phyloP scores from a whole-genome alignment of 2,797 vertebrate species.

The Odontamblyopus rebecca region DNA sequence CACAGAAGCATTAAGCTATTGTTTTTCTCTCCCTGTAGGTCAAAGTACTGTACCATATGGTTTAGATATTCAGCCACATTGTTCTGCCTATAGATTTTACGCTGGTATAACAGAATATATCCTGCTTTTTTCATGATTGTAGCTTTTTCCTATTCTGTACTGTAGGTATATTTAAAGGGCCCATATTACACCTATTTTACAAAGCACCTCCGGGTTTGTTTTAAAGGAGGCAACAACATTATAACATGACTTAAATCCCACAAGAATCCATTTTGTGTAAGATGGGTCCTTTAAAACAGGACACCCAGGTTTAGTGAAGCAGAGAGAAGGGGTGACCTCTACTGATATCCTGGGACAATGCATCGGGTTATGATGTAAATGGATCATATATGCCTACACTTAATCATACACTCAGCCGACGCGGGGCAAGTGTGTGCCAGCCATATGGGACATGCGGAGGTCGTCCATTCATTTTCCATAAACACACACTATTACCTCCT shows the following conservation, averaged over 20 bases:
- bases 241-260: too few relatives aligned
- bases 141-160: neutral
- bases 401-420: conserved; percentile 50
- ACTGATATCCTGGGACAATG: conserved; percentile 46
- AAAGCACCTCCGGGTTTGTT: too few relatives aligned
- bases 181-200: too few relatives aligned
- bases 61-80: conserved; percentile 4
- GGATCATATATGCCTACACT: conserved; percentile 50
- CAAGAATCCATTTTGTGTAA: too few relatives aligned
- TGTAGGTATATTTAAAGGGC: neutral
- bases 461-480: conserved; percentile 59
- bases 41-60: conserved; percentile 5
- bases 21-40: conserved; percentile 1
- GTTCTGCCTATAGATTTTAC: neutral
- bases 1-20: conserved; percentile 5
- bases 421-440: conserved; percentile 15
- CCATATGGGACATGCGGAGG: conserved; percentile 51
- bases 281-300: neutral
- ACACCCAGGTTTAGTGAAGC: conserved; percentile 20
- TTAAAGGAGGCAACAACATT: too few relatives aligned
- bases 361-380: conserved; percentile 62
- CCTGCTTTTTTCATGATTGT: neutral
- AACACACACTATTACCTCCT: conserved; percentile 49
- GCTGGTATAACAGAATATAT: neutral
- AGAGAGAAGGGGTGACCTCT: conserved; percentile 47